Conservation (phyloP, 2,797 vertebrate genomes). For the Acanthurus tractus region DNA sequence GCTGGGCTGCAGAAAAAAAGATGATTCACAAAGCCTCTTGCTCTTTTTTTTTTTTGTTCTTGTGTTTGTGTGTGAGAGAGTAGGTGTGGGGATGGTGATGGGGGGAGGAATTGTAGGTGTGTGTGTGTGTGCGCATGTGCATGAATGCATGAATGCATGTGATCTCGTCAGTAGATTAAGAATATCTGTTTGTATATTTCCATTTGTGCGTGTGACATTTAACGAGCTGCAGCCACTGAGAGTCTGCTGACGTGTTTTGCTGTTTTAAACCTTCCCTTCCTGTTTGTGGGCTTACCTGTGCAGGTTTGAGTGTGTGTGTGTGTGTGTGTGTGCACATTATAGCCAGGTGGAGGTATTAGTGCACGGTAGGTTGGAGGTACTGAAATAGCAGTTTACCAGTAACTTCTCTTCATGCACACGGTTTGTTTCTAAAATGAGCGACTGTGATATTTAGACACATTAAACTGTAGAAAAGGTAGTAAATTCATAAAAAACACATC, state of each 20-base stretch:
- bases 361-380: conserved; percentile 29
- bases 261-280: conserved; percentile 13
- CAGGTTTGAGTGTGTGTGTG: background rate
- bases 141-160: background rate
- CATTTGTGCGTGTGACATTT: conserved; percentile 8
- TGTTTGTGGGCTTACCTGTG: conserved; percentile 26
- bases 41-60: conserved; percentile 45
- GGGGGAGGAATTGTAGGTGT: conserved; percentile 10
- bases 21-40: conserved; percentile 59
- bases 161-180: background rate
- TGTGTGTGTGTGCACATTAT: background rate
- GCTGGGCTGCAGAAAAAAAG: conserved; percentile 57
- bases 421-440: background rate
- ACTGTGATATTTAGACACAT: conserved; percentile 14
- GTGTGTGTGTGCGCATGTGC: conserved; percentile 27
- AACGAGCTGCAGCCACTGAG: background rate
- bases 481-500: conserved; percentile 9
- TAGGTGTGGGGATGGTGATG: conserved; percentile 23
- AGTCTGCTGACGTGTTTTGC: conserved; percentile 24
- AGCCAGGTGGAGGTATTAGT: conserved; percentile 34
- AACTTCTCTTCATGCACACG: background rate
- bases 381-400: conserved; percentile 27
- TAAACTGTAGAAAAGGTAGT: conserved; percentile 3
- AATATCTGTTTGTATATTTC: conserved; percentile 28
- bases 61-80: conserved; percentile 26